Percentiles rank a stretch among this genome's conserved stretches.
These are phyloP conservation scores for Sepioteuthis lessoniana DNA, from an alignment of 2,888 invertebrate genomes.

Conservation along the genomic window DNA sequence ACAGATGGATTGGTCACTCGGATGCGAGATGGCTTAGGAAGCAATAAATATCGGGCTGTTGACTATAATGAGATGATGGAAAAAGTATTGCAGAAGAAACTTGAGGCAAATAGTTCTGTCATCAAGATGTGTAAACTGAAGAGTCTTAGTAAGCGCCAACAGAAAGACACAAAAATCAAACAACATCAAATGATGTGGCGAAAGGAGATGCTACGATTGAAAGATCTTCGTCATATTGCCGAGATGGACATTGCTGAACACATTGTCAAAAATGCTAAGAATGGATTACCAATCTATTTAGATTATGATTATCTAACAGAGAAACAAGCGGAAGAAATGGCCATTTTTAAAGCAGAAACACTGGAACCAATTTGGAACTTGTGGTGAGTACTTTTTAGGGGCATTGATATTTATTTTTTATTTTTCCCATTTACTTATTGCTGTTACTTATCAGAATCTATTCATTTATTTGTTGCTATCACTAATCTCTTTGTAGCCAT, in stretches of 20 bases:
- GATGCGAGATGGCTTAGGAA: constrained; percentile 67
- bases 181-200: constrained; percentile 73
- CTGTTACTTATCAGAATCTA: too few species aligned
- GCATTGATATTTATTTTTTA: not conserved
- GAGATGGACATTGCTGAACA: constrained; percentile 66
- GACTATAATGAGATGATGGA: constrained; percentile 69
- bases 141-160: constrained; percentile 68
- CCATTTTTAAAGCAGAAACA: constrained; percentile 68
- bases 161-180: constrained; percentile 70
- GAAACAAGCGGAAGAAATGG: constrained; percentile 63
- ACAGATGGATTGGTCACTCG: constrained; percentile 63
- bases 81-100: constrained; percentile 67
- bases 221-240: constrained; percentile 62
- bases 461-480: too few species aligned
- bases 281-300: constrained; percentile 58
- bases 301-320: constrained; percentile 68
- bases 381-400: constrained; percentile 58
- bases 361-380: constrained; percentile 71
- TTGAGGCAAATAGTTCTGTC: constrained; percentile 65
- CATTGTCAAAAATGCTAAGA: constrained; percentile 57
- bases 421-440: not conserved
- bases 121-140: constrained; percentile 72
- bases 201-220: constrained; percentile 70
- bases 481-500: too few species aligned
- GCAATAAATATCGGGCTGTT: constrained; percentile 69